Evolutionary conservation across 1,140 invertebrate genomes (phyloP).

Genomic region (Meloidogyne exigua): DNA sequence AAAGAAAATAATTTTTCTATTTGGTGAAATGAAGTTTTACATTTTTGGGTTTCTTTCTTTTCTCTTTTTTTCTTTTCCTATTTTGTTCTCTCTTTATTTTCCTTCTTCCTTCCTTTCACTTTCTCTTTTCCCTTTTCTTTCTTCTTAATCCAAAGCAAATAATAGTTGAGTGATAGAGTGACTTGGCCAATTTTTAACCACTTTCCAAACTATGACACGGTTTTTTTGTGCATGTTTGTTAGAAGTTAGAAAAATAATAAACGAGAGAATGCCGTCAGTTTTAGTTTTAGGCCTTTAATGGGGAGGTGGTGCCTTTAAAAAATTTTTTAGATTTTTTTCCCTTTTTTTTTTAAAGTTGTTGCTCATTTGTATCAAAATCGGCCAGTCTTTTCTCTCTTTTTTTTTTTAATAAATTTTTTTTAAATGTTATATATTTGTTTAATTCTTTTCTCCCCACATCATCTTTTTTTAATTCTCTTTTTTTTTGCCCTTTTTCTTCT

Average conservation of each 20-base stretch:
- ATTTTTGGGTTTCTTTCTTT: not conserved
- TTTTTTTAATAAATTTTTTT: not conserved
- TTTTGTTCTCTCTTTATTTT: not conserved
- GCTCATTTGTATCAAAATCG: not conserved
- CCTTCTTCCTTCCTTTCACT: not conserved
- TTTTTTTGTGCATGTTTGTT: not conserved
- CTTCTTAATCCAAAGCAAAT: not conserved
- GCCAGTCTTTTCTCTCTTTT: too few species aligned
- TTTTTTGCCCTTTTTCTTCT: not conserved
- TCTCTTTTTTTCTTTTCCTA: not conserved
- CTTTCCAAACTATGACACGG: not conserved
- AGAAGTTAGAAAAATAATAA: not conserved
- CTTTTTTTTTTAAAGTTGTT: not conserved
- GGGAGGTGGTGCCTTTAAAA: not conserved
- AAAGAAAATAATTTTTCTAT: too few species aligned
- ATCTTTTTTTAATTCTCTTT: not conserved
- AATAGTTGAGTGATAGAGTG: not conserved
- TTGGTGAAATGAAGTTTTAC: not conserved
- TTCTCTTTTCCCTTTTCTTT: not conserved
- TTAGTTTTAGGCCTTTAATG: not conserved
- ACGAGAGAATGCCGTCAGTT: not conserved
- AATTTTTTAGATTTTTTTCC: not conserved
- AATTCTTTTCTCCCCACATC: not conserved
- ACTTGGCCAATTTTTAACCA: constrained; percentile 1
- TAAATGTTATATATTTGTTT: not conserved